Evolutionary conservation across 1,140 invertebrate species (phyloP), one percentile per base, ranked within the genome.

Genomic region (Liolophura sinensis): DNA sequence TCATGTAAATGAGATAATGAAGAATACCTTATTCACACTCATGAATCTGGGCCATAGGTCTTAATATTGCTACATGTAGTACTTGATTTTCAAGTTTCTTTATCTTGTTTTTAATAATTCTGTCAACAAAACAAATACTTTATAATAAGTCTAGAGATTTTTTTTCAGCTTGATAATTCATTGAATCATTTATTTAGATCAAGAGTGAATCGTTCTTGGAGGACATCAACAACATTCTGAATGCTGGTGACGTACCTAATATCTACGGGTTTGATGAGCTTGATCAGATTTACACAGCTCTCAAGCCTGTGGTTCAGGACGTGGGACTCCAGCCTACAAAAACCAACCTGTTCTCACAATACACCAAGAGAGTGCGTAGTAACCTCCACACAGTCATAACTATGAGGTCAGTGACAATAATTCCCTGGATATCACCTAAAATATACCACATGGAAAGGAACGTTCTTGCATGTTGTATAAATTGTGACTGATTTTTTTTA

Each of bases 371-470:
- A 60, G 91, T 95, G 3, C 83, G 92, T 25, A 89, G 88, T 64
- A 92, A 93, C 84, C 85, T 95, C 7, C 93, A 95, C 78, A 87
- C 94, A 1, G 92, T 94, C 56, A 88, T 95, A 18, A 93, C 92
- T 55, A 94, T 95, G 93, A 94, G 92, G 86, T 93, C 91, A 6
- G 59, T 40, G 4, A 24, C n/a, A n/a, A n/a, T n/a, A n/a, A n/a
- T n/a, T n/a, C n/a, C n/a, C 49, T 51, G n/a, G 49, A n/a, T 15
- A 51, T n/a, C 49, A 51, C 49, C 49, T n/a, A 15, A 15, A 51
- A n/a, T n/a, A 51, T 51, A 51, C 14, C n/a, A n/a, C n/a, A 15
- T 51, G n/a, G n/a, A 51, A 15, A 51, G n/a, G n/a, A n/a, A 51
- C n/a, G 49, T n/a, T n/a, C n/a, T n/a, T n/a, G n/a, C n/a, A n/a